A percentile compares a stretch with the other conserved stretches of the same genome.
These are phyloP conservation scores for Cantharis nigra DNA, from an alignment of 2,888 invertebrate genomes.

Conservation along the genomic window DNA sequence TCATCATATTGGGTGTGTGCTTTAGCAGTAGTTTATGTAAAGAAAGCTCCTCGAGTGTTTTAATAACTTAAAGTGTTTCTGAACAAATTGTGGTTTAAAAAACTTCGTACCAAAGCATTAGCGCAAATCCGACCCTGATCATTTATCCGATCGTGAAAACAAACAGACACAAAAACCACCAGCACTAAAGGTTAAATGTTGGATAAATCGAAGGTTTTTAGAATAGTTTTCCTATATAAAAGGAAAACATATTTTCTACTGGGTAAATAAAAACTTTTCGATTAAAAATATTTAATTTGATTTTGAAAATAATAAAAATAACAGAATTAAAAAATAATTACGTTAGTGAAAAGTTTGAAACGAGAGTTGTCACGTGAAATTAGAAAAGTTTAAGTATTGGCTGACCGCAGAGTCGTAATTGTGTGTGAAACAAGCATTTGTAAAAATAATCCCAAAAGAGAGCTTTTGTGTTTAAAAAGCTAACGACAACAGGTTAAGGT, in stretches of 20 bases:
- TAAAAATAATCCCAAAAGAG: conserved; percentile 12
- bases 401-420: conserved; percentile 9
- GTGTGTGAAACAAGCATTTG: conserved; percentile 22
- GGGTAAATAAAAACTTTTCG: not conserved
- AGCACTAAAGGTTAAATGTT: not conserved
- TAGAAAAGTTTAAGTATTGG: conserved; percentile 6
- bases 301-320: not conserved
- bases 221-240: not conserved
- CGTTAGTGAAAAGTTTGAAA: not conserved
- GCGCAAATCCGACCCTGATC: not conserved
- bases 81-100: no score
- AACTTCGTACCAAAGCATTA: no score
- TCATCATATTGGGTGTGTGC: no score
- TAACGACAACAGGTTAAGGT: conserved; percentile 22
- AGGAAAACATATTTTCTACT: not conserved
- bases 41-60: no score
- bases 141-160: conserved; percentile 1
- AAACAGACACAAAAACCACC: not conserved
- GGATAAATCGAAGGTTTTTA: not conserved
- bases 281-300: not conserved
- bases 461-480: conserved; percentile 13
- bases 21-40: no score
- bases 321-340: not conserved
- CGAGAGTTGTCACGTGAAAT: not conserved
- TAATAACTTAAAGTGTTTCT: no score